Evolutionary conservation across 2,888 invertebrate genomes (phyloP).

Genomic region (Eupithecia subfuscata): DNA sequence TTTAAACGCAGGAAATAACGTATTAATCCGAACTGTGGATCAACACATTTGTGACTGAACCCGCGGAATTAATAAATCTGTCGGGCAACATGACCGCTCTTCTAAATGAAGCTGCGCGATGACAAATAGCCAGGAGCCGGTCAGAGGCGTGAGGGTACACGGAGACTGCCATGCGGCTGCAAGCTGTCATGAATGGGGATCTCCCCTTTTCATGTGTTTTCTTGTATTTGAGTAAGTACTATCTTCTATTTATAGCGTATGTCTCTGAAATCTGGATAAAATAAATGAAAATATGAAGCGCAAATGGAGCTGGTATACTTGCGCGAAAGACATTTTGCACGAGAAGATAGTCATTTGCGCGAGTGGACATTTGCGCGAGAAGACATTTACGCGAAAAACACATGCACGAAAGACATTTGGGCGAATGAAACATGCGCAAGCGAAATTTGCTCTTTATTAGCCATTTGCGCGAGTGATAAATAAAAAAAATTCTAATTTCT

Average conservation of each 20-base stretch:
- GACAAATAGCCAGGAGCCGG: conserved; percentile 69
- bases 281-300: background rate
- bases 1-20: conserved; percentile 31
- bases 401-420: background rate
- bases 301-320: background rate
- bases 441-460: background rate
- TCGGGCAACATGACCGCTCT: conserved; percentile 53
- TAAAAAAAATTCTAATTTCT: background rate
- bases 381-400: background rate
- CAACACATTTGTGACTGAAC: conserved; percentile 46
- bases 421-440: background rate
- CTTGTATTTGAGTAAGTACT: background rate
- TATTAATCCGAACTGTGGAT: conserved; percentile 31
- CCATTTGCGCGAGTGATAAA: no score
- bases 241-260: background rate
- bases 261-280: background rate
- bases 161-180: background rate
- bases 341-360: no score
- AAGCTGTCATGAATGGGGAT: background rate
- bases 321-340: background rate
- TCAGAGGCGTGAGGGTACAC: background rate
- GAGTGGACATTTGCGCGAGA: background rate
- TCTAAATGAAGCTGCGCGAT: conserved; percentile 71
- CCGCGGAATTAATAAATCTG: conserved; percentile 51
- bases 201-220: background rate